phyloP scores from a whole-genome alignment of 2,113 vertebrate species.

The Mesitornis unicolor region DNA sequence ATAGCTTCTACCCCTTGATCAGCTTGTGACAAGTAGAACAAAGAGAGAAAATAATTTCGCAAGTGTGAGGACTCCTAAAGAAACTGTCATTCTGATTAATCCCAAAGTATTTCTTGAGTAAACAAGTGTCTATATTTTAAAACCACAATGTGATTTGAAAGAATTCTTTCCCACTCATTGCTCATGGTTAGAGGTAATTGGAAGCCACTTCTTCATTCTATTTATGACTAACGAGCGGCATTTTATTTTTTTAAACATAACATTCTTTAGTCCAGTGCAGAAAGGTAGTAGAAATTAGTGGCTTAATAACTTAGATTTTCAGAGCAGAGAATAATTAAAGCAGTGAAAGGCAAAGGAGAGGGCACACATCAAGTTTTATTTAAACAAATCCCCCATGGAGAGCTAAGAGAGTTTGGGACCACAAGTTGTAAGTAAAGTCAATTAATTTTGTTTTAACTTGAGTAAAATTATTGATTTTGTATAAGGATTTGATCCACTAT shows the following conservation, averaged over 20 bases:
- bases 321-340: neutral
- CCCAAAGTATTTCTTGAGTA: neutral
- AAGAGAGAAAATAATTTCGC: neutral
- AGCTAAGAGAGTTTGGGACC: neutral
- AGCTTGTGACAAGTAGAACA: neutral
- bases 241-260: neutral
- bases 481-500: neutral
- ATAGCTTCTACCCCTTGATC: neutral
- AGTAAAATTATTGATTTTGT: constrained; percentile 24
- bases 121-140: constrained; percentile 33
- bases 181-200: neutral
- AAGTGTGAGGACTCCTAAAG: neutral
- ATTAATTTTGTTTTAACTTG: neutral
- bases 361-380: neutral
- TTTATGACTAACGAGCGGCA: neutral
- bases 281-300: neutral
- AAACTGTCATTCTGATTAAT: neutral
- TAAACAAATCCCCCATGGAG: neutral
- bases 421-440: neutral
- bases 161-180: neutral
- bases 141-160: neutral
- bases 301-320: constrained; percentile 10
- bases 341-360: neutral
- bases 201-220: neutral
- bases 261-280: neutral